phyloP scores from a whole-genome alignment of 2,888 invertebrate species.

The Barypeithes pellucidus region DNA sequence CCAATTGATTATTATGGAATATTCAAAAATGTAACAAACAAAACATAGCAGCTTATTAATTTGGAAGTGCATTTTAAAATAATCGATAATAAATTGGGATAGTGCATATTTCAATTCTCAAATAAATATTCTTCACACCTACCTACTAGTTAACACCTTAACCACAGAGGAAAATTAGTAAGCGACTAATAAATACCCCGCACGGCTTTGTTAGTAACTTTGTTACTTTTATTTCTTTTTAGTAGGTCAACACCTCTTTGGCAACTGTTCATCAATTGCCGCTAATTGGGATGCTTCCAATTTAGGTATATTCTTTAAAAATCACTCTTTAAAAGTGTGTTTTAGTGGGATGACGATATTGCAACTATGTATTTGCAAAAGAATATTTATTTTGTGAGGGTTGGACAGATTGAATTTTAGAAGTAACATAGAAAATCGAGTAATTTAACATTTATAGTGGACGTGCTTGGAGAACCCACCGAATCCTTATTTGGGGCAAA shows the following conservation, averaged over 20 bases:
- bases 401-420: too few species aligned
- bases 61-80: too few species aligned
- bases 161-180: background rate
- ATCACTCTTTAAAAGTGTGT: background rate
- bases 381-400: background rate
- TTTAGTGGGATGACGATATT: background rate
- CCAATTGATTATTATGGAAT: too few species aligned
- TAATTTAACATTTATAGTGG: too few species aligned
- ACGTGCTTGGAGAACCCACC: too few species aligned
- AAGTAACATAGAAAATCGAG: too few species aligned
- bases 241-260: constrained; percentile 20
- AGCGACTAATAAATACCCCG: constrained; percentile 6
- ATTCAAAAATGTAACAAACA: background rate
- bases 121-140: constrained; percentile 19
- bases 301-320: constrained; percentile 6
- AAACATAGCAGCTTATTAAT: background rate
- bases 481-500: too few species aligned
- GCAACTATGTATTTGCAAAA: too few species aligned
- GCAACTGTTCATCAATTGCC: background rate
- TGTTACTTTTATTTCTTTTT: constrained; percentile 10
- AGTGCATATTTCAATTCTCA: too few species aligned
- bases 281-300: constrained; percentile 3
- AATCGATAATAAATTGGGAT: too few species aligned
- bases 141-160: constrained; percentile 8
- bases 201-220: constrained; percentile 4